These are phyloP conservation scores for Sarotherodon lohbergeri DNA, from an alignment of 2,113 vertebrate genomes.

Conservation along the genomic window DNA sequence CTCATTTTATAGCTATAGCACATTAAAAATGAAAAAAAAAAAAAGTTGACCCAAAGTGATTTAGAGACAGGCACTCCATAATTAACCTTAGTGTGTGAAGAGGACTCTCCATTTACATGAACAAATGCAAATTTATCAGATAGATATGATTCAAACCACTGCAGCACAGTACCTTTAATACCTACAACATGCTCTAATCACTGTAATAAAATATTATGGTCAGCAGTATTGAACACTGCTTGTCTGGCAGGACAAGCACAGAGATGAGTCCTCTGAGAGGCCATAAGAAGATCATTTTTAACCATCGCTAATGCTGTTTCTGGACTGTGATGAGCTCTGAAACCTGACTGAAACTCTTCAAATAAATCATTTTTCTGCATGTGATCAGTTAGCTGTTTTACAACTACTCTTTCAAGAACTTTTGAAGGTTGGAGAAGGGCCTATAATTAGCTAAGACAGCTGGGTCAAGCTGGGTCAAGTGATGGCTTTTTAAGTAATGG, in stretches of 20 bases:
- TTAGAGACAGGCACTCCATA: not conserved
- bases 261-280: not conserved
- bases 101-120: not conserved
- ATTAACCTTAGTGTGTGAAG: not conserved
- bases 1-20: not conserved
- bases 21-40: not conserved
- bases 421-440: not conserved
- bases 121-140: not conserved
- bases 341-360: not conserved
- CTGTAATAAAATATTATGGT: not conserved
- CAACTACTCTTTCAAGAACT: not conserved
- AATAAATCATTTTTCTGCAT: no score
- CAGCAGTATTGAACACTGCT: not conserved
- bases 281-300: not conserved
- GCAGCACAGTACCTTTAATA: not conserved
- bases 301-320: not conserved
- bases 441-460: not conserved
- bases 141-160: not conserved
- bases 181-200: not conserved
- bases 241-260: not conserved
- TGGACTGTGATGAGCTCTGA: not conserved
- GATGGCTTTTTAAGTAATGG: not conserved
- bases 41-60: not conserved
- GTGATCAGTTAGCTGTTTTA: not conserved
- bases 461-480: not conserved